Evolutionary conservation across 2,113 vertebrate genomes (phyloP), one percentile per base, ranked within the genome.

Genomic region (Heptranchias perlo): DNA sequence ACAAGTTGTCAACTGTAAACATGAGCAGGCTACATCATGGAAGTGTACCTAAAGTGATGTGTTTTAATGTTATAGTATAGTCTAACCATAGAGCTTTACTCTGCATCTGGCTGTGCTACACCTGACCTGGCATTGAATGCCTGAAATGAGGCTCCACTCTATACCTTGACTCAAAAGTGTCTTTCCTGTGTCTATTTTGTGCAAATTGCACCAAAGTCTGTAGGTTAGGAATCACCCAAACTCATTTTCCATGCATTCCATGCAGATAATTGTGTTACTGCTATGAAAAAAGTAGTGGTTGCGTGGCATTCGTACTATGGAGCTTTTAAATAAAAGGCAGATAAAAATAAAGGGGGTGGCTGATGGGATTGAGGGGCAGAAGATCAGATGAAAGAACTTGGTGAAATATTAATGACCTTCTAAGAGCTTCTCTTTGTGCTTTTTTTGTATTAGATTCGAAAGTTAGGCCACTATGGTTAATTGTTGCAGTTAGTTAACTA

Each of bases 1-100:
- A 97, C 58, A 86, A 76, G 89, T 2, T 16, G 21, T 58, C 23
- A 35, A 31, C 61, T 94, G 65, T 52, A 95, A 95, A 95, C 44
- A 18, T 49, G 23, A 95, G 64, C 47, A 69, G 64, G 65, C 39
- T 67, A 65, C 18, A 64, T 64, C 44, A 39, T 21, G 64, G 10
- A 64, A 49, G 93, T 67, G 39, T 16, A 69, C 28, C 23, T 52
- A 73, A 69, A 52, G 62, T 49, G 16, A 44, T 35, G 52, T 58
- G 35, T 91, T 18, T 91, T 91, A 31, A 52, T 54, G 14, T n/a
- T 16, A 35, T 23, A 44, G 18, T 82, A 44, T 21, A 44, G 4
- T 82, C 78, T 23, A 82, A 82, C 39, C 6, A 6, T 44, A 44
- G 16, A 82, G 78, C 39, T 82, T 44, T 87, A 25, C 49, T 28